These are phyloP conservation scores for Cercopithecus mona DNA, from an alignment of 2,113 vertebrate species.

Conservation along the genomic window DNA sequence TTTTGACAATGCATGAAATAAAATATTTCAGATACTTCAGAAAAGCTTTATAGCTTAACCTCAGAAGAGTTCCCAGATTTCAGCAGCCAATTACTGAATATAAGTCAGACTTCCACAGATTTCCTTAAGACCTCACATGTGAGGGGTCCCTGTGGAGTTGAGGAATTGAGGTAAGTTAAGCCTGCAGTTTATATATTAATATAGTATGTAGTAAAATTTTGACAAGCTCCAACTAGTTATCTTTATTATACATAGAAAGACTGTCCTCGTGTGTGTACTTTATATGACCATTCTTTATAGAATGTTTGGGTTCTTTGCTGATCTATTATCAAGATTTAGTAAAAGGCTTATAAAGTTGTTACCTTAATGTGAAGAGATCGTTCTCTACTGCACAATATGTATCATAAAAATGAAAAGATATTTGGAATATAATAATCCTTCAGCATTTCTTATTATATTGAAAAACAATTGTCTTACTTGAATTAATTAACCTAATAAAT, in stretches of 20 bases:
- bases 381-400: neutral
- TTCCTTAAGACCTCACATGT: neutral
- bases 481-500: conserved; percentile 44
- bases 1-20: conserved; percentile 31
- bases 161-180: conserved; percentile 55
- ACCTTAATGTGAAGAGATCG: conserved; percentile 24
- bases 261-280: neutral
- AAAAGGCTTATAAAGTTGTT: conserved; percentile 6
- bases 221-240: neutral
- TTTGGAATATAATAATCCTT: conserved; percentile 3
- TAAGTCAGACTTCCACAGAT: neutral
- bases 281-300: neutral
- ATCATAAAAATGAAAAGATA: neutral
- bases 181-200: neutral
- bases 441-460: neutral
- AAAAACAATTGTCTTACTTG: neutral
- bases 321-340: conserved; percentile 23
- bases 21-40: conserved; percentile 72
- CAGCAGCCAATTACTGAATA: neutral
- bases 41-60: conserved; percentile 9
- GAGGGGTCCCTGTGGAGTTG: neutral
- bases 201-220: neutral
- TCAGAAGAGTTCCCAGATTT: conserved; percentile 43
- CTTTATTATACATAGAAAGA: neutral
- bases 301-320: neutral